These are phyloP conservation scores for Stramonita haemastoma DNA, from an alignment of 2,888 invertebrate species.

Conservation along the genomic window DNA sequence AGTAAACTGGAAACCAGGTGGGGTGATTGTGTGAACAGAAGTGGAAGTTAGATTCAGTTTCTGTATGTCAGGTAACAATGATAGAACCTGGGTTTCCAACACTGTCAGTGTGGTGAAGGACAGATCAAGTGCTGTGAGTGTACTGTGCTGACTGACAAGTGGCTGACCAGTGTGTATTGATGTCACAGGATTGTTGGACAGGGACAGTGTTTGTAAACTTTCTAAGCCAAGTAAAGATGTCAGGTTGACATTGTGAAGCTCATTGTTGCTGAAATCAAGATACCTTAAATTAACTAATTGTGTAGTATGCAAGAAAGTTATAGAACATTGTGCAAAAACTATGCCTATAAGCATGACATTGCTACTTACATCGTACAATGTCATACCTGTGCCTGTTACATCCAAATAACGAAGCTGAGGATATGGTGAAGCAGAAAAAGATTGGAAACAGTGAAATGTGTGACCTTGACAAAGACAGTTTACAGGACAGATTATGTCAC, in stretches of 20 bases:
- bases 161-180: neutral
- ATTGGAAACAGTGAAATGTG: neutral
- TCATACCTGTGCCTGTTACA: neutral
- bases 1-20: neutral
- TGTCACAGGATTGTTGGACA: neutral
- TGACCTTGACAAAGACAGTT: slow-evolving; percentile 7
- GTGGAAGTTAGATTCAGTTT: slow-evolving; percentile 19
- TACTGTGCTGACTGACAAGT: neutral
- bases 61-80: neutral
- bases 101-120: neutral
- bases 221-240: neutral
- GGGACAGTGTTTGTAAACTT: neutral
- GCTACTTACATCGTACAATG: neutral
- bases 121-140: neutral
- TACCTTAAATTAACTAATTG: neutral
- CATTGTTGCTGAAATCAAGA: neutral
- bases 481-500: neutral
- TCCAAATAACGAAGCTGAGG: slow-evolving; percentile 3
- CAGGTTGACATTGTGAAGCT: neutral
- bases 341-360: neutral
- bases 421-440: neutral
- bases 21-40: neutral
- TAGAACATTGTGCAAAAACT: neutral
- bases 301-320: neutral
- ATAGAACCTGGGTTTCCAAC: neutral